Evolutionary conservation across 2,797 vertebrate species (phyloP), one percentile per base, ranked within the genome.

Genomic region (Xiphophorus birchmanni): DNA sequence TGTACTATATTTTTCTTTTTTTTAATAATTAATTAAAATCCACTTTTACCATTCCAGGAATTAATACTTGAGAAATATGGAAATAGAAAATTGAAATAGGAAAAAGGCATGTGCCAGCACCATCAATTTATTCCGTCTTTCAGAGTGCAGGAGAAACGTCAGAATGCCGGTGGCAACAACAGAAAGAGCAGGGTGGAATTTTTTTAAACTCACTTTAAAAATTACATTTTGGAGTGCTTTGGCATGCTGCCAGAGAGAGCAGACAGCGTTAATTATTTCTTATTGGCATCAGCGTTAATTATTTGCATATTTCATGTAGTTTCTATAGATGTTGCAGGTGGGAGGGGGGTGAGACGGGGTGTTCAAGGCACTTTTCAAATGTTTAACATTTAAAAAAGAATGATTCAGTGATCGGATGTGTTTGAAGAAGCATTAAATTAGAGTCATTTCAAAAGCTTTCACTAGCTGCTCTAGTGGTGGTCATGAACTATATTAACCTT

Each of bases 41-140:
- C 91, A 94, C 94, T 94, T 91, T 91, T 88, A 90, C 93, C 86
- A 88, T 91, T 86, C 90, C 76, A 89, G 87, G 95, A 95, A 96
- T 96, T 96, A 95, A 96, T 94, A 95, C 96, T 95, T 94, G 93
- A 95, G 86, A 94, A 95, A 94, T 93, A 94, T 93, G 91, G 92
- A 85, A 91, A 85, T 78, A 79, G 78, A 87, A 93, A 94, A 92
- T 91, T 90, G 89, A 94, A 91, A 88, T 42, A 86, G 87, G 87
- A 89, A 91, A 93, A 90, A 92, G 86, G 84, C 82, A 42, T 77
- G 75, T 37, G 78, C 85, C 88, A 82, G 88, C 87, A 77, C 92
- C 91, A 93, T 94, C 94, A 94, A 91, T 94, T 94, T 93, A 92
- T 91, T 90, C 83, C 77, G 83, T 81, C 87, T 92, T 90, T 94